A percentile compares a stretch with the other conserved stretches of the same genome.
These are phyloP conservation scores for Drosophila neonasuta DNA, from an alignment of 2,888 invertebrate genomes.

Conservation along the genomic window DNA sequence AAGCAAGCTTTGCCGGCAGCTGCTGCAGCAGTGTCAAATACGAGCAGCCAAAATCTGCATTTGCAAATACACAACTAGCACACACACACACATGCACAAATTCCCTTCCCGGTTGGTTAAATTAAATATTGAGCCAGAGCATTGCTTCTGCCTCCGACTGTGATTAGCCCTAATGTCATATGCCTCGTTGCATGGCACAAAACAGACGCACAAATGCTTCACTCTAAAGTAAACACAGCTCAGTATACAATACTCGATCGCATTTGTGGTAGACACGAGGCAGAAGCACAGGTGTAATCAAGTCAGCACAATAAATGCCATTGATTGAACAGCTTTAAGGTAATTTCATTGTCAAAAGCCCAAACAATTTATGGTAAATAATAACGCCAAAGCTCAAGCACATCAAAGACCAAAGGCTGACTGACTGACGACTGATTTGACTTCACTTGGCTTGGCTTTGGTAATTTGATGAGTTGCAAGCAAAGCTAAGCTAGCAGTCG, in stretches of 20 bases:
- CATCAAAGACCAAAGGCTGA: constrained; percentile 40
- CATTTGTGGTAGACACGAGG: too few relatives aligned
- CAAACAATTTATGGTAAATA: constrained; percentile 49
- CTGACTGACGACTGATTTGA: constrained; percentile 10
- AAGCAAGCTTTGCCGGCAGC: constrained; percentile 17
- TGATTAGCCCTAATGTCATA: constrained; percentile 55
- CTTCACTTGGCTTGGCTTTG: constrained; percentile 24
- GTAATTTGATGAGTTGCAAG: constrained; percentile 34
- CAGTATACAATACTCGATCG: too few relatives aligned
- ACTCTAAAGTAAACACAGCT: neutral
- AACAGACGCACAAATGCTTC: constrained; percentile 11
- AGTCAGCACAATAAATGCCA: constrained; percentile 15
- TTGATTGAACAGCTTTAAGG: constrained; percentile 24
- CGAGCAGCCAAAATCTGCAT: constrained; percentile 38
- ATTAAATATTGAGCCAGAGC: constrained; percentile 62
- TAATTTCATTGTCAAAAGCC: constrained; percentile 29
- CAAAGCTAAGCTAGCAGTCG: constrained; percentile 28
- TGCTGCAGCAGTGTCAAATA: constrained; percentile 54
- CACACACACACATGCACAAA: constrained; percentile 16
- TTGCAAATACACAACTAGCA: constrained; percentile 38
- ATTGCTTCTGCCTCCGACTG: constrained; percentile 29
- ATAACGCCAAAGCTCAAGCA: constrained; percentile 24
- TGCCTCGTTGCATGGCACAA: constrained; percentile 22
- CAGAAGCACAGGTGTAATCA: constrained; percentile 8
- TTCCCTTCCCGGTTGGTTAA: constrained; percentile 11